Conservation (phyloP, 2,113 vertebrate genomes). For the Puma concolor region DNA sequence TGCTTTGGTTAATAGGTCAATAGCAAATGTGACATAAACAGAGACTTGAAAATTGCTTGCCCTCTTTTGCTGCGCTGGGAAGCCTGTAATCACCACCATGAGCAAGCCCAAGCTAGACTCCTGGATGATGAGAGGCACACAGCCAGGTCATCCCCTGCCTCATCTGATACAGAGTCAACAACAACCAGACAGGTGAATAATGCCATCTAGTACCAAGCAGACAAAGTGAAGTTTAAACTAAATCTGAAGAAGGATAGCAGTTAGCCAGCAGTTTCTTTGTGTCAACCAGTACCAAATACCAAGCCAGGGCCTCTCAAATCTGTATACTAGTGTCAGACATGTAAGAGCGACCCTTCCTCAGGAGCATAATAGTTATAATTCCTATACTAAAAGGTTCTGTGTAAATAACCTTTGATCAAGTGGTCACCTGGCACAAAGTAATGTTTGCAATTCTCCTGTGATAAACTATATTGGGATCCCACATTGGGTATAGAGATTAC, state of each 20-base stretch:
- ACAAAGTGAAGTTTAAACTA: background rate
- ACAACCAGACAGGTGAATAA: background rate
- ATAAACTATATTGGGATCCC: conserved; percentile 88
- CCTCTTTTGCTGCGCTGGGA: background rate
- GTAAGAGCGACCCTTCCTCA: background rate
- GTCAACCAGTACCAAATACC: background rate
- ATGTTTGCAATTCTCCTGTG: conserved; percentile 92
- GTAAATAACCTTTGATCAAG: background rate
- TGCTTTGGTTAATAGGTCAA: conserved; percentile 19
- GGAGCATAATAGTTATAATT: background rate
- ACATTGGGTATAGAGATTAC: no score
- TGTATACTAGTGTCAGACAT: background rate
- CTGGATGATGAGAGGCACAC: background rate
- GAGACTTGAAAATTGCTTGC: background rate
- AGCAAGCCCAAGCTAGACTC: background rate
- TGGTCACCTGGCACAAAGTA: conserved; percentile 86
- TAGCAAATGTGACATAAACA: conserved; percentile 30
- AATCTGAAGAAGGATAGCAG: background rate
- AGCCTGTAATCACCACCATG: background rate
- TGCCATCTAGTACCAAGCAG: background rate
- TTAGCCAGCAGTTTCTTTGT: background rate
- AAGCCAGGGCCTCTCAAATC: background rate
- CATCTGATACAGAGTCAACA: background rate
- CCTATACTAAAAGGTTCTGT: background rate
- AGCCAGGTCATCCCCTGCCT: background rate